These are phyloP conservation scores for Ctena decussata DNA, from an alignment of 2,888 invertebrate genomes.

Conservation along the genomic window DNA sequence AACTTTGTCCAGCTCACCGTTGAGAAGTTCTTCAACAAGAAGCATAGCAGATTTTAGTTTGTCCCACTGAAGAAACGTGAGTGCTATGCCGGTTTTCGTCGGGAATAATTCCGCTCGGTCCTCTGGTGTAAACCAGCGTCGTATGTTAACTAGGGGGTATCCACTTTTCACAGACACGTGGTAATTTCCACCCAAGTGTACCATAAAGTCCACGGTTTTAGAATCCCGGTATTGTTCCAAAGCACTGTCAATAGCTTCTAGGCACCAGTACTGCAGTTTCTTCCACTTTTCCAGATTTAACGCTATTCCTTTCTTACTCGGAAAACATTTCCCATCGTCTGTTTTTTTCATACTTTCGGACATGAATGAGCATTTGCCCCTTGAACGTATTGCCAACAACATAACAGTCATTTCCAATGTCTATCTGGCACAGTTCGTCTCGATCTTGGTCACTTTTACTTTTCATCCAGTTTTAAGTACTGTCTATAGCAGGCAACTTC, in stretches of 20 bases:
- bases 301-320: neutral
- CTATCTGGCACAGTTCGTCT: neutral
- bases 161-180: slow-evolving; percentile 1
- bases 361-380: slow-evolving; percentile 5
- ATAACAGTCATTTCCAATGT: slow-evolving; percentile 1
- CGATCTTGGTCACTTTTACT: too few relatives aligned
- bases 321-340: neutral
- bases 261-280: neutral
- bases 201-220: neutral
- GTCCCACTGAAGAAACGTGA: slow-evolving; percentile 2
- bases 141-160: neutral
- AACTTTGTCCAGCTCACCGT: slow-evolving; percentile 11
- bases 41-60: neutral
- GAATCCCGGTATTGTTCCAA: neutral
- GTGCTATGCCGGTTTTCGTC: slow-evolving; percentile 2
- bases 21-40: neutral
- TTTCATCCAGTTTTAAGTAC: too few relatives aligned
- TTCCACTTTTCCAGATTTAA: slow-evolving; percentile 11
- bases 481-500: neutral
- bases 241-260: neutral
- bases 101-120: neutral
- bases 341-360: neutral
- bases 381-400: slow-evolving; percentile 6
- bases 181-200: neutral
- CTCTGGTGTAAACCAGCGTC: neutral